Conservation (phyloP, 2,113 vertebrate species). For the Abramis brama region DNA sequence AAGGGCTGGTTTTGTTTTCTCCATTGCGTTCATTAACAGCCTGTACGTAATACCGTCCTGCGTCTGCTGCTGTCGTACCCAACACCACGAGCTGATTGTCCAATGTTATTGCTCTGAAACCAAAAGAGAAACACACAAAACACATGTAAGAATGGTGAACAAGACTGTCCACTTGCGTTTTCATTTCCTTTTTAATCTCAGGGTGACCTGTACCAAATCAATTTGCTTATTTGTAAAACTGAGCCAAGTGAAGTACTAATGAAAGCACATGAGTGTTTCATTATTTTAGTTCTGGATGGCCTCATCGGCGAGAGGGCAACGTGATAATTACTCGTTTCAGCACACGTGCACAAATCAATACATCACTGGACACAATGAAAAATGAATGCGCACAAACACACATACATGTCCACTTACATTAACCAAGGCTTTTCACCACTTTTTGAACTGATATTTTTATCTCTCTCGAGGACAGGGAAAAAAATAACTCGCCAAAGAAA, state of each 20-base stretch:
- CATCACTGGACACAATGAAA: neutral
- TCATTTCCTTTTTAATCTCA: neutral
- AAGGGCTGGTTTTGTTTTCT: constrained; percentile 85
- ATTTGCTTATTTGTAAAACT: constrained; percentile 58
- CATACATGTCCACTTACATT: neutral
- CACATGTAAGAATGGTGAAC: constrained; percentile 12
- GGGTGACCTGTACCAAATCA: constrained; percentile 15
- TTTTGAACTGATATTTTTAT: neutral
- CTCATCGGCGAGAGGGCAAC: neutral
- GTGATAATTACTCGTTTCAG: constrained; percentile 50
- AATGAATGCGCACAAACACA: neutral
- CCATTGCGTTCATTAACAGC: constrained; percentile 89
- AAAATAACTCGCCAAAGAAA: constrained; percentile 9
- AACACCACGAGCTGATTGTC: constrained; percentile 92
- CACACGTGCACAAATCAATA: constrained; percentile 34
- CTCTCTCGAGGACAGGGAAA: neutral
- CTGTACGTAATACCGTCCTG: constrained; percentile 85
- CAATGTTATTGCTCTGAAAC: constrained; percentile 83
- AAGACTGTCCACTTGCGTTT: neutral
- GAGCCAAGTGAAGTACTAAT: constrained; percentile 26
- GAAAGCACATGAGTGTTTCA: constrained; percentile 48
- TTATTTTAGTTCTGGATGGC: constrained; percentile 20
- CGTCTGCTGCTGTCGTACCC: constrained; percentile 70
- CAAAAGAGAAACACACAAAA: constrained; percentile 57
- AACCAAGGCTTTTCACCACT: neutral